phyloP scores from a whole-genome alignment of 1,140 invertebrate species.

The Prorops nasuta region DNA sequence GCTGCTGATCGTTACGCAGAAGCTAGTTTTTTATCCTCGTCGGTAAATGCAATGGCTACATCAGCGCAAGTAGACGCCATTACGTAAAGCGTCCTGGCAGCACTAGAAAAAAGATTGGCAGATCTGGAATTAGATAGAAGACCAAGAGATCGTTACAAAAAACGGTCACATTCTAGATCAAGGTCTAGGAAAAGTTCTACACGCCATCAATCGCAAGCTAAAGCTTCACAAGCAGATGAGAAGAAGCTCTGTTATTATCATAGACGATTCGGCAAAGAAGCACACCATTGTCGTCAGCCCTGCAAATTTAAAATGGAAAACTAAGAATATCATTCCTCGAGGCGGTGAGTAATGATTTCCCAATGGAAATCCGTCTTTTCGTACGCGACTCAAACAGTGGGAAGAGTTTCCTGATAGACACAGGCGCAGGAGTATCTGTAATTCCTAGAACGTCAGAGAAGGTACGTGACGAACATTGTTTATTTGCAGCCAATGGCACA shows the following conservation, averaged over 20 bases:
- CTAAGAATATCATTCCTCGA: not conserved
- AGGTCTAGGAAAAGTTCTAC: not conserved
- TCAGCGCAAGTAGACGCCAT: not conserved
- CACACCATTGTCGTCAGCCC: not conserved
- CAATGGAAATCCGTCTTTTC: not conserved
- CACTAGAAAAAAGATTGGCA: not conserved
- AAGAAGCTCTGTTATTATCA: not conserved
- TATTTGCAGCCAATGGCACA: not conserved
- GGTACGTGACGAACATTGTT: not conserved
- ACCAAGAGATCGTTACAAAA: not conserved
- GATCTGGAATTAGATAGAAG: not conserved
- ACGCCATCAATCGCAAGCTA: not conserved
- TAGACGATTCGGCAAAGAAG: not conserved
- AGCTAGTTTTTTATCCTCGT: not conserved
- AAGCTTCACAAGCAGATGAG: not conserved
- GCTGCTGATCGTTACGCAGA: not conserved
- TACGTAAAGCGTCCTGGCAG: not conserved
- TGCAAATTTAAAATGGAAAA: not conserved
- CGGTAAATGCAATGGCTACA: not conserved
- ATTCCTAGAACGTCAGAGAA: not conserved
- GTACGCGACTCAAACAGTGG: not conserved
- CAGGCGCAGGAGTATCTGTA: not conserved
- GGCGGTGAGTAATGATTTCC: not conserved
- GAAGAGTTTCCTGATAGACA: not conserved
- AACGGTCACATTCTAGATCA: not conserved